Evolutionary conservation across 2,888 invertebrate species (phyloP), one percentile per base, ranked within the genome.

Genomic region (Stenotaenia linearis): DNA sequence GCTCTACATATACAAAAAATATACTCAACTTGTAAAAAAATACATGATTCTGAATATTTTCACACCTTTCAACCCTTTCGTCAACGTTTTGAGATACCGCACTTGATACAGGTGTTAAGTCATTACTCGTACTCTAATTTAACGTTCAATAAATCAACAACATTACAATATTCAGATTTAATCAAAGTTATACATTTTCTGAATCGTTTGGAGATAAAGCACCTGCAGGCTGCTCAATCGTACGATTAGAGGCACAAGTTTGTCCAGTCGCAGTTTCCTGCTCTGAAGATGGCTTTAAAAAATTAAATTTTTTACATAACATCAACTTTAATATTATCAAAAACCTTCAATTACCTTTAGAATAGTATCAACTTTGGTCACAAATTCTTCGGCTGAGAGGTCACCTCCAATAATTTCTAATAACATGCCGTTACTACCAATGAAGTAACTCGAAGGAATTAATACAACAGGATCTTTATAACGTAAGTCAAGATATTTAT

Each of bases 371-470:
- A 95, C 91, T 86, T 92, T 91, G 3, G 85, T 84, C 0, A 89
- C 87, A 78, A 96, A 88, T 82, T 91, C 91, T 0, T 89, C 85
- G n/a, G 89, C 86, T 28, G 90, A 88, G 1, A 90, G 87, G 83
- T 86, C 88, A 84, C 91, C 91, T 4, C 90, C 91, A 15, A 94
- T 90, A 78, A 96, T 91, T 85, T 95, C 94, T 78, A 96, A 84
- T 0, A 96, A 93, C 0, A 90, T 89, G 0, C 96, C 96, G 84
- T 91, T 91, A 79, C 91, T 89, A 0, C 93, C 94, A 85, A 97
- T 96, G 85, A 96, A 95, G 88, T 93, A 96, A 78, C 85, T 86
- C 0, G 94, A 94, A 0, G 96, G 96, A 12, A 87, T 84, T 77
- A 85, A 83, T 18, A 86, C 85, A 32, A 88, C 86, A 80, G 88